Conservation (phyloP, 2,888 invertebrate genomes). For the Diaphora mendica region DNA sequence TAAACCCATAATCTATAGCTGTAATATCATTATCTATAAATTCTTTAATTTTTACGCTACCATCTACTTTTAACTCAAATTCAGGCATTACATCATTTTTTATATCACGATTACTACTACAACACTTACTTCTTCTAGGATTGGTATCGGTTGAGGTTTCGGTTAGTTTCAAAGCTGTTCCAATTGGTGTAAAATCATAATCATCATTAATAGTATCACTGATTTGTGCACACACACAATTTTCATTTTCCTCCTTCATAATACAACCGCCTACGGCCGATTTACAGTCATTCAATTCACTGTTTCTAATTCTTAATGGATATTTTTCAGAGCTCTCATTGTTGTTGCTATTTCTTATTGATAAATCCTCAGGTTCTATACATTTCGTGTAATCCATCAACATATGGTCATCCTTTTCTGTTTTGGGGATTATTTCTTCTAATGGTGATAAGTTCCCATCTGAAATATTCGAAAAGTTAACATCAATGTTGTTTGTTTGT, state of each 20-base stretch:
- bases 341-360: constrained; percentile 10
- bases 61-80: constrained; percentile 67
- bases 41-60: constrained; percentile 73
- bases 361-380: constrained; percentile 13
- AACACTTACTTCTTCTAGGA: constrained; percentile 66
- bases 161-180: constrained; percentile 28
- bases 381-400: background rate
- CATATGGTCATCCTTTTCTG: background rate
- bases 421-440: background rate
- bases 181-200: constrained; percentile 50
- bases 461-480: constrained; percentile 7
- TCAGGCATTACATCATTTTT: constrained; percentile 49
- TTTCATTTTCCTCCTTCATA: constrained; percentile 51
- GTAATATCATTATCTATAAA: constrained; percentile 65
- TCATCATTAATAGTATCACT: constrained; percentile 45
- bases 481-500: background rate
- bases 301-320: background rate
- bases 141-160: constrained; percentile 26
- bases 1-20: constrained; percentile 24
- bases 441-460: background rate
- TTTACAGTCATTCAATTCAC: constrained; percentile 58
- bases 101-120: constrained; percentile 38
- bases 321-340: background rate
- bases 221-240: constrained; percentile 69
- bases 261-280: constrained; percentile 65